Conservation (phyloP, 1,140 invertebrate genomes). For the Ladona fulva region DNA sequence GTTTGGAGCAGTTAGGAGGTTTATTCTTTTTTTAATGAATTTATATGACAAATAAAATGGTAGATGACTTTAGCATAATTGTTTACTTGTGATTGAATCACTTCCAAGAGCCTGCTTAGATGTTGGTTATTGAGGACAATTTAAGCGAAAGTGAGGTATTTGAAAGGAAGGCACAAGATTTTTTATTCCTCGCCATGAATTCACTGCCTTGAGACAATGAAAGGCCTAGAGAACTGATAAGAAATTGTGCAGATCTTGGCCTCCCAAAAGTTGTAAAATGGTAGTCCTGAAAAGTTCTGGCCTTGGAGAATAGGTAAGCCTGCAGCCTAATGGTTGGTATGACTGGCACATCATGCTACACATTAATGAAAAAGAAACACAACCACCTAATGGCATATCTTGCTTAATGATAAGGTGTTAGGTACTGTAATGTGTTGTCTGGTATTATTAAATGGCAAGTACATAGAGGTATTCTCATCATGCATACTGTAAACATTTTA, state of each 20-base stretch:
- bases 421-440: too few relatives aligned
- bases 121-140: not conserved
- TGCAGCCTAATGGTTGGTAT: not conserved
- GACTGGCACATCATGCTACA: not conserved
- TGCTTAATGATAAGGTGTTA: too few relatives aligned
- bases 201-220: slow-evolving; percentile 1
- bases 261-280: not conserved
- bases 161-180: not conserved
- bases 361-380: not conserved
- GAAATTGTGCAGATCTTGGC: not conserved
- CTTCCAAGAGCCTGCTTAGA: not conserved
- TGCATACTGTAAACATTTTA: too few relatives aligned
- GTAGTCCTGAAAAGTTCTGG: not conserved
- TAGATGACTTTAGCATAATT: slow-evolving; percentile 7
- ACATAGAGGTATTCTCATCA: too few relatives aligned
- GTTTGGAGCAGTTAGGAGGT: not conserved
- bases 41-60: slow-evolving; percentile 10
- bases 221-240: slow-evolving; percentile 2
- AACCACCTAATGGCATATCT: not conserved
- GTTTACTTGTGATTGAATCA: not conserved
- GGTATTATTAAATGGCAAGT: too few relatives aligned
- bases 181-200: slow-evolving; percentile 1
- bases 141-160: not conserved
- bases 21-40: not conserved
- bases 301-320: slow-evolving; percentile 3